Conservation (phyloP, 2,113 vertebrate species). For the Thinocorus orbignyianus region DNA sequence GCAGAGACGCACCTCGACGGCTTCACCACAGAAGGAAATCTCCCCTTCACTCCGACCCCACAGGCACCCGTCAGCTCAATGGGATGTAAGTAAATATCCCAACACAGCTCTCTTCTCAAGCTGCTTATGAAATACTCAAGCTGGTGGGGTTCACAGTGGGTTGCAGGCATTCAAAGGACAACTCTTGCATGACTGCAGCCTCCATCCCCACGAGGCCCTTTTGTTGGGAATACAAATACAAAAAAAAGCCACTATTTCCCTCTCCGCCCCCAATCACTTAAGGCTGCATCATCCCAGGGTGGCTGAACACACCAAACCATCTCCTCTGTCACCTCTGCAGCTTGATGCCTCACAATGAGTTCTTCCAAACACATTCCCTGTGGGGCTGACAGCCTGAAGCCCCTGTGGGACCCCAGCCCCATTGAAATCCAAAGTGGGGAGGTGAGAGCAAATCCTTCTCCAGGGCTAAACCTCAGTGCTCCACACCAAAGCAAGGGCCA, state of each 20-base stretch:
- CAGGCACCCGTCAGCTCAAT: accelerated
- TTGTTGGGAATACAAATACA: neutral
- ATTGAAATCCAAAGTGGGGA: neutral
- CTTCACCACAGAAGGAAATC: neutral
- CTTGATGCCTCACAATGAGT: neutral
- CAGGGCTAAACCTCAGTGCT: accelerated
- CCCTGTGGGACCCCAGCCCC: too few species aligned
- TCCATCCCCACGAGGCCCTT: accelerated
- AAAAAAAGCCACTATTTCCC: neutral
- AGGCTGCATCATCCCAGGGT: neutral
- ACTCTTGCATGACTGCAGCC: neutral
- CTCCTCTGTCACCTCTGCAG: too few species aligned
- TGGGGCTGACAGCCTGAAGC: neutral
- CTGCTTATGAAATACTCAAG: neutral
- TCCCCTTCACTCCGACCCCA: neutral
- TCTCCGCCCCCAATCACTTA: too few species aligned
- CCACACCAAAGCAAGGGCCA: neutral
- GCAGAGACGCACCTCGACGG: neutral
- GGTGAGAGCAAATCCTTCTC: neutral
- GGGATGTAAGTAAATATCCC: neutral
- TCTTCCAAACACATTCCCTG: neutral
- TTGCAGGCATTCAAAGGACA: neutral
- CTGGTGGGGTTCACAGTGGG: neutral
- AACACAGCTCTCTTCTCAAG: neutral
- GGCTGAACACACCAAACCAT: neutral